Conservation (phyloP, 2,888 invertebrate species). For the Drosophila austrosaltans region DNA sequence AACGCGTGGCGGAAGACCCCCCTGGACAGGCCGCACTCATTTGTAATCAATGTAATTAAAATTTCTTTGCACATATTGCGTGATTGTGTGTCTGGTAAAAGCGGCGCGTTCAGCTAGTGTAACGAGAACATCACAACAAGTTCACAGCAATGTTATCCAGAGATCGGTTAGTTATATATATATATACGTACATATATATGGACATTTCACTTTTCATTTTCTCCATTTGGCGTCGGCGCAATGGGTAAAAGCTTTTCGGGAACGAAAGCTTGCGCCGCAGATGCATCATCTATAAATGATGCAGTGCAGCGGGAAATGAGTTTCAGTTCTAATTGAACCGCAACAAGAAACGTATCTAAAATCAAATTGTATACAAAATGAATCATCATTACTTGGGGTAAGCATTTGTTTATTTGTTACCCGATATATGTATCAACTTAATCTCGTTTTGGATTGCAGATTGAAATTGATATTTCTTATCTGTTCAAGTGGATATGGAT, state of each 20-base stretch:
- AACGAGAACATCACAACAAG: conserved; percentile 40
- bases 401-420: background rate
- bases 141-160: background rate
- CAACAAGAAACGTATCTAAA: conserved; percentile 19
- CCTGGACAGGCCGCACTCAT: conserved; percentile 20
- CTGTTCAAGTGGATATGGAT: conserved; percentile 42
- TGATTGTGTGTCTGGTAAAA: conserved; percentile 33
- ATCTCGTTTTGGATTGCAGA: conserved; percentile 28
- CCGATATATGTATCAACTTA: background rate
- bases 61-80: conserved; percentile 22
- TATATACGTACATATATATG: background rate
- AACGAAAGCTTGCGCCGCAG: conserved; percentile 55
- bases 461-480: conserved; percentile 47
- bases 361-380: conserved; percentile 12
- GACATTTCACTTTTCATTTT: conserved; percentile 54
- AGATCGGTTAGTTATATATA: background rate
- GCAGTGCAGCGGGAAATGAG: conserved; percentile 40
- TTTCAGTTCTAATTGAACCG: conserved; percentile 49
- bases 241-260: conserved; percentile 56
- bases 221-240: conserved; percentile 53
- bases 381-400: conserved; percentile 31
- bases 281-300: conserved; percentile 61
- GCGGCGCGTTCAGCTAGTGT: conserved; percentile 41
- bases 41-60: conserved; percentile 31
- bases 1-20: conserved; percentile 37